Base-by-base conservation (phyloP, 2,113 vertebrate species). In the Argyrosomus japonicus region DNA sequence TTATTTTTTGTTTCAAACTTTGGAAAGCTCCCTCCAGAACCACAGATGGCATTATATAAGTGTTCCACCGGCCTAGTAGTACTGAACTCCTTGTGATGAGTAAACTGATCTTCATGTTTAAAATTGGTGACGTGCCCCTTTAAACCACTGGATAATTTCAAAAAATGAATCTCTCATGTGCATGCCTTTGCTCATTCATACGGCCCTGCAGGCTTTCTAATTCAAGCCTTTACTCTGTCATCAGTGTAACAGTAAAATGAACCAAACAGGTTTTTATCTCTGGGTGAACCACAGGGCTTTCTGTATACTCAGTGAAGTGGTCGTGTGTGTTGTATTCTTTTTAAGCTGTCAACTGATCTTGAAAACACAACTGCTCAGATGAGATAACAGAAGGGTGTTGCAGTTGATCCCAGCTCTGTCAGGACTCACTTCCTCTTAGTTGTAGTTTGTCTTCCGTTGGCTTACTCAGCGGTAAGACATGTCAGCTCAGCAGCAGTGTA, bases 331-430 rank as follows among this genome's bases (percentile, higher is more conserved):
- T 57, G 50, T 51, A 19, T 40, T 56, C 14, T 58, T 15, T 45
- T 9, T 53, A 3, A 36, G 43, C 48, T 57, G 27, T 36, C 27
- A 63, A 6, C 48, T 47, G 14, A 47, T 54, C 18, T 25, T 58
- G 9, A 70, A 62, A 63, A 50, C 3, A 63, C 43, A 32, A 25
- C 54, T 78, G 77, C 36, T 21, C 0, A 0, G 5, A 2, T 6
- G 19, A 84, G 74, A 88, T 84, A 75, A 75, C 1, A 40, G 51
- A 43, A 15, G 1, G 45, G 60, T 54, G 43, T n/a, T 13, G 36
- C 51, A 36, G 29, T 9, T 62, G 32, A n/a, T 40, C n/a, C n/a
- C 61, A 71, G 45, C 72, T 53, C 48, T 25, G 13, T 58, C 56
- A 53, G 45, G 29, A 69, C 13, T 60, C 45, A 29, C 47, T 78